Percentiles rank a stretch among this genome's conserved stretches.
Conservation (phyloP, 2,113 vertebrate genomes). For the Heterocephalus glaber region DNA sequence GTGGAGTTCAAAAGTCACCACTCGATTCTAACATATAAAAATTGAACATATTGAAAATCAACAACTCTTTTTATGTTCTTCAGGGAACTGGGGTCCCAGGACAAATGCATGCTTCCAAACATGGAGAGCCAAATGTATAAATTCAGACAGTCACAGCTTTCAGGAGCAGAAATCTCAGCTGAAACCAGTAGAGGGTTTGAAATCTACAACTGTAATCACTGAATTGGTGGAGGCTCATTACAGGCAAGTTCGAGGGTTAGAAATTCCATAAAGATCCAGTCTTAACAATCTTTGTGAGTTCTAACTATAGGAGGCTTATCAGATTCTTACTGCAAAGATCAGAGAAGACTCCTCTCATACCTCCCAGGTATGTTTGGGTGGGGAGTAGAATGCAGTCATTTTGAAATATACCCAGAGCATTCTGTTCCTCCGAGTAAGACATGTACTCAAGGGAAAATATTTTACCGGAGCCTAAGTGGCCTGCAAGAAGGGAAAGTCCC, state of each 20-base stretch:
- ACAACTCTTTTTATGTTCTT: background rate
- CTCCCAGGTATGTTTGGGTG: background rate
- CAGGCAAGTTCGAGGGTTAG: background rate
- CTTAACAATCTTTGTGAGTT: background rate
- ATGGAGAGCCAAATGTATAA: background rate
- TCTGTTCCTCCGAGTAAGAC: background rate
- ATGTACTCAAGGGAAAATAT: background rate
- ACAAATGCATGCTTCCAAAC: background rate
- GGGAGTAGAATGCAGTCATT: background rate
- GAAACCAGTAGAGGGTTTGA: background rate
- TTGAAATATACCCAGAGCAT: background rate
- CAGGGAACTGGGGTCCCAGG: background rate
- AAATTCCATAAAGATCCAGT: background rate
- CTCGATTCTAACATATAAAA: background rate
- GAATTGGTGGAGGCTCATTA: background rate
- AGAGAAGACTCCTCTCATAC: background rate
- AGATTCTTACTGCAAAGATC: background rate
- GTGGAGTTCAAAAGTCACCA: background rate
- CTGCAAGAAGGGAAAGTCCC: background rate
- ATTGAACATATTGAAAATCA: background rate
- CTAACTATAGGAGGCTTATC: background rate
- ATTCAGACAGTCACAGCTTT: background rate
- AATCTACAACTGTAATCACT: background rate
- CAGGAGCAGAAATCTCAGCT: background rate
- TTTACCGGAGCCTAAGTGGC: background rate